Evolutionary conservation across 2,888 invertebrate genomes (phyloP).

Genomic region (Amorpha juglandis): DNA sequence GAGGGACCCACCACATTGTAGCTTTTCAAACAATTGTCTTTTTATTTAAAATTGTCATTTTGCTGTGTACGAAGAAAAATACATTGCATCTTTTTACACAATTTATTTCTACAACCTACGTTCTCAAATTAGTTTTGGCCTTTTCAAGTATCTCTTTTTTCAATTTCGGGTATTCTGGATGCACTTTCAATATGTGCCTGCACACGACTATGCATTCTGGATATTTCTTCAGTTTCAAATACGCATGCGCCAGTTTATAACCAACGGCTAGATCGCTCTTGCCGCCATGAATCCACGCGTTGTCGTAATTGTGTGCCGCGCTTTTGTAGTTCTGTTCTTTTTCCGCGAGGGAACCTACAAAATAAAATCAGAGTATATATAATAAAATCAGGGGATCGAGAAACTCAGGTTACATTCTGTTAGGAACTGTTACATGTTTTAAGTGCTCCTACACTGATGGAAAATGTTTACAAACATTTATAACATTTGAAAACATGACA

Average conservation of each 20-base stretch:
- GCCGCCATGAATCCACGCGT: conserved; percentile 94
- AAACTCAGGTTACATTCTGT: too few species aligned
- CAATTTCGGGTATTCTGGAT: conserved; percentile 95
- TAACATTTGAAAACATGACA: too few species aligned
- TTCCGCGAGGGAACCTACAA: conserved; percentile 92
- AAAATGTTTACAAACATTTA: too few species aligned
- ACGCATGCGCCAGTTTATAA: conserved; percentile 95
- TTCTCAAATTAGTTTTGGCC: conserved; percentile 89
- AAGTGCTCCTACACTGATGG: too few species aligned
- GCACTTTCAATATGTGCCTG: conserved; percentile 89
- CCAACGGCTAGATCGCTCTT: conserved; percentile 93
- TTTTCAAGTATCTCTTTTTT: conserved; percentile 97
- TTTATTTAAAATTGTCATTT: too few species aligned
- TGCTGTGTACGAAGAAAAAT: too few species aligned
- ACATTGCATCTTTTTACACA: neutral
- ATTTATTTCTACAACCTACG: conserved; percentile 58
- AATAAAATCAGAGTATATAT: neutral
- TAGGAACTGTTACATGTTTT: too few species aligned
- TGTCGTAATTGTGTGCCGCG: conserved; percentile 92
- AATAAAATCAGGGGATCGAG: too few species aligned
- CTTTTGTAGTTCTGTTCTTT: conserved; percentile 95
- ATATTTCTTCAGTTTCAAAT: conserved; percentile 93
- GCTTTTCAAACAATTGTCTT: too few species aligned
- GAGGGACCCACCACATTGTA: too few species aligned
- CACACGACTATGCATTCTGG: conserved; percentile 97